These are phyloP conservation scores for Kryptopterus vitreolus DNA, from an alignment of 2,797 vertebrate genomes.

Conservation along the genomic window DNA sequence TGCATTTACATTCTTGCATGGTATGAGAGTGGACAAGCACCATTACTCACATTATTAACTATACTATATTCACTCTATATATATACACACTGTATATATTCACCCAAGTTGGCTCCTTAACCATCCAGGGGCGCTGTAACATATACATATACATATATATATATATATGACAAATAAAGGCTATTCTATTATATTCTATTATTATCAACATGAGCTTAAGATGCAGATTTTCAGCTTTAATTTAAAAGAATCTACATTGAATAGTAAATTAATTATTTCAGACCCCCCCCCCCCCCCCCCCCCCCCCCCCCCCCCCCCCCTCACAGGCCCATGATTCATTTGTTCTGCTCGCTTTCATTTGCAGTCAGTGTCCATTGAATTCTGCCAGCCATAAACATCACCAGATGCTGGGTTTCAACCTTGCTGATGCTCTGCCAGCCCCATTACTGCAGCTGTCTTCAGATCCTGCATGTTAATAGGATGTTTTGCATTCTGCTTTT, in stretches of 20 bases:
- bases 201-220: background rate
- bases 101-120: too few relatives aligned
- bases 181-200: too few relatives aligned
- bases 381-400: background rate
- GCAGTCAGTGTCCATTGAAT: background rate
- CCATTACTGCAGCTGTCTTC: background rate
- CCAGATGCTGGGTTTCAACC: background rate
- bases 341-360: background rate
- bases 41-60: background rate
- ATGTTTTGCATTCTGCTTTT: background rate
- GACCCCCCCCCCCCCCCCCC: too few relatives aligned
- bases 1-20: too few relatives aligned
- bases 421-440: background rate
- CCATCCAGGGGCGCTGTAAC: too few relatives aligned
- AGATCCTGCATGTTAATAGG: background rate
- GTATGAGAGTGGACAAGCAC: background rate
- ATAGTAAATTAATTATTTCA: background rate
- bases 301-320: too few relatives aligned
- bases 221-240: background rate
- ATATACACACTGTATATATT: too few relatives aligned
- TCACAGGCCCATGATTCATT: background rate
- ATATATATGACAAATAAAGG: too few relatives aligned
- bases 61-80: too few relatives aligned
- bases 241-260: background rate
- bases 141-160: too few relatives aligned